Percentiles rank a stretch among this genome's conserved stretches.
These are phyloP conservation scores for Xiphophorus birchmanni DNA, from an alignment of 2,797 vertebrate species.

Conservation along the genomic window DNA sequence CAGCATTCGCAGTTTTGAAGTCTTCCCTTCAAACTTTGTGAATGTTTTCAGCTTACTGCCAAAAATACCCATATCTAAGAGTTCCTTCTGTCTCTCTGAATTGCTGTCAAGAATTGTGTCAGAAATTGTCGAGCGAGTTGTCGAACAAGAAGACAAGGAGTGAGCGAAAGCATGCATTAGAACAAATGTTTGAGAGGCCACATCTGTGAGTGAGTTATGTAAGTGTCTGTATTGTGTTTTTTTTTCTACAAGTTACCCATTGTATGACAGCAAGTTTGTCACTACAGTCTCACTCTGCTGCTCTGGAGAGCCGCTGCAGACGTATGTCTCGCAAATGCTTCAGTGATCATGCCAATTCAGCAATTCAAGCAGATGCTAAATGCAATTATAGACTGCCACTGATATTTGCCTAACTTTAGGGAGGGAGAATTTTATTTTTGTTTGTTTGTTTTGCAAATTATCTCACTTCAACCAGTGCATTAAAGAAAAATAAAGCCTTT, in stretches of 20 bases:
- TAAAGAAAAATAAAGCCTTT: neutral
- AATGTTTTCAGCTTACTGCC: neutral
- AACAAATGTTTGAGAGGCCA: slow-evolving; percentile 40
- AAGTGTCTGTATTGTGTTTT: slow-evolving; percentile 29
- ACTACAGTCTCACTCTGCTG: slow-evolving; percentile 60
- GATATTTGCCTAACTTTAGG: slow-evolving; percentile 54
- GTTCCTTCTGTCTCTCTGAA: slow-evolving; percentile 29
- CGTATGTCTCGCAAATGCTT: slow-evolving; percentile 71
- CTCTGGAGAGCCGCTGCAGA: slow-evolving; percentile 72
- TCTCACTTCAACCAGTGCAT: slow-evolving; percentile 14
- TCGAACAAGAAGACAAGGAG: slow-evolving; percentile 24
- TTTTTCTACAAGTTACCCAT: slow-evolving; percentile 54
- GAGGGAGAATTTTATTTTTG: slow-evolving; percentile 27
- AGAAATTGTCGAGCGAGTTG: slow-evolving; percentile 29
- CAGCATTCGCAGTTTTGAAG: neutral
- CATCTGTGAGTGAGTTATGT: slow-evolving; percentile 42
- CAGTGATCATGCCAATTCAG: slow-evolving; percentile 59
- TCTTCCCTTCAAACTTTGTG: neutral
- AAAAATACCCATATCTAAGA: neutral
- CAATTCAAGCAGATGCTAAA: slow-evolving; percentile 73
- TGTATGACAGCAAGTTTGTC: slow-evolving; percentile 73
- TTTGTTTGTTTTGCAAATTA: neutral
- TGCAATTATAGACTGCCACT: slow-evolving; percentile 55
- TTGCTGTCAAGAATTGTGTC: slow-evolving; percentile 38
- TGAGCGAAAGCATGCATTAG: slow-evolving; percentile 29